Base-by-base conservation (phyloP, 2,113 vertebrate genomes). In the Andinoacara biseriatus region DNA sequence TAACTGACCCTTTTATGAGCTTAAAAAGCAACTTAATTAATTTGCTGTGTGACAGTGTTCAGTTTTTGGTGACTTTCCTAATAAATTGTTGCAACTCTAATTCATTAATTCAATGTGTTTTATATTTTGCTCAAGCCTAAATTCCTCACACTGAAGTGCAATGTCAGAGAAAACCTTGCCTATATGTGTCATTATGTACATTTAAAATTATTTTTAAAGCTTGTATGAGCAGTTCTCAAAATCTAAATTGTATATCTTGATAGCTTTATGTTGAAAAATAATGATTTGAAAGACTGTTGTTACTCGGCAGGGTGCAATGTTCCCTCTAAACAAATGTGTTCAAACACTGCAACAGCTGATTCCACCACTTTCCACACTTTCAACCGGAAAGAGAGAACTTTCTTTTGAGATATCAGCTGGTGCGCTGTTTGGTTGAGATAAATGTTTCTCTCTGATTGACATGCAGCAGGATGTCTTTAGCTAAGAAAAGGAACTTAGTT, bases 291-390 rank as follows among this genome's bases (percentile, higher is more conserved):
- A 56, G 75, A 56, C 76, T 63, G 15, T 20, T 43, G 52, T 57
- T 49, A 49, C 38, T 69, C 75, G 74, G 56, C 61, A 40, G 67
- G 54, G 74, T 69, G 74, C 15, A 26, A 76, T 74, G 86, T 82
- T 87, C 83, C 67, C 78, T 75, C 43, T 10, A 4, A 63, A 29
- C 38, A 17, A 75, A 72, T 11, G 61, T 46, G 77, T 74, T 54
- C 62, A 81, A 80, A 81, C 76, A 78, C 60, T 0, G 20, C 74
- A 74, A 22, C 80, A 58, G 59, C 86, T 76, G 58, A 72, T 72
- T 76, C 17, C 80, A 75, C 76, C 81, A 57, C 26, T 65, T 59
- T 76, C 5, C 75, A 61, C 78, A 85, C 60, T 33, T 79, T 46
- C 3, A 61, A 18, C 13, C 43, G 46, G 31, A 54, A 46, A 38